These are phyloP conservation scores for Syndactyla subalaris DNA, from an alignment of 2,797 vertebrate genomes.

Conservation along the genomic window DNA sequence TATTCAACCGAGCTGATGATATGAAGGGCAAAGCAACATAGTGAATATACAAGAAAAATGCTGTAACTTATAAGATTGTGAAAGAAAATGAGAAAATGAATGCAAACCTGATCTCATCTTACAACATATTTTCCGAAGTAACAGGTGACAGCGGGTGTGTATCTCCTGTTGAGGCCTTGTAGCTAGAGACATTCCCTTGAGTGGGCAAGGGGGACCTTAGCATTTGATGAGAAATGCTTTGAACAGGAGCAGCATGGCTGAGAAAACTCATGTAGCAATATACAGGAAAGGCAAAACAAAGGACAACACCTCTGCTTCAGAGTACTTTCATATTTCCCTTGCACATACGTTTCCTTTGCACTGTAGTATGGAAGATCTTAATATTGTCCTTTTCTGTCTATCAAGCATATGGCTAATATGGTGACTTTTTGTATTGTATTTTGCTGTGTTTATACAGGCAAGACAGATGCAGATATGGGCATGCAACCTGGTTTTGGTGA, in stretches of 20 bases:
- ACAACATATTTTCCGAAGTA: background rate
- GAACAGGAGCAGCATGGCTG: background rate
- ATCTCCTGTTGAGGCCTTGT: background rate
- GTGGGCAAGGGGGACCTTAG: background rate
- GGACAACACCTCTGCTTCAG: background rate
- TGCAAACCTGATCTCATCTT: background rate
- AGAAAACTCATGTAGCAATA: background rate
- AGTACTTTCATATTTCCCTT: background rate
- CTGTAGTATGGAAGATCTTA: background rate
- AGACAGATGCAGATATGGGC: background rate
- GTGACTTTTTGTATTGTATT: background rate
- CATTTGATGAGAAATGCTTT: background rate
- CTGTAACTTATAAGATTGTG: background rate
- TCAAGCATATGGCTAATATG: background rate
- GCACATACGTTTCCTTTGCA: background rate
- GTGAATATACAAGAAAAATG: background rate
- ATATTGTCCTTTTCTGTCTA: background rate
- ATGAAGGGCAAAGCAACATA: background rate
- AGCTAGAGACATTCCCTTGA: background rate
- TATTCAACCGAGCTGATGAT: background rate
- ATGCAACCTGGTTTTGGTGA: background rate
- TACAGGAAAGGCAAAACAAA: background rate
- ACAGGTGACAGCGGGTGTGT: background rate
- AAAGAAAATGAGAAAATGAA: background rate
- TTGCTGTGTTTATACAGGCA: rapidly evolving